Evolutionary conservation across 2,113 vertebrate species (phyloP).

Genomic region (Acrocephalus arundinaceus): DNA sequence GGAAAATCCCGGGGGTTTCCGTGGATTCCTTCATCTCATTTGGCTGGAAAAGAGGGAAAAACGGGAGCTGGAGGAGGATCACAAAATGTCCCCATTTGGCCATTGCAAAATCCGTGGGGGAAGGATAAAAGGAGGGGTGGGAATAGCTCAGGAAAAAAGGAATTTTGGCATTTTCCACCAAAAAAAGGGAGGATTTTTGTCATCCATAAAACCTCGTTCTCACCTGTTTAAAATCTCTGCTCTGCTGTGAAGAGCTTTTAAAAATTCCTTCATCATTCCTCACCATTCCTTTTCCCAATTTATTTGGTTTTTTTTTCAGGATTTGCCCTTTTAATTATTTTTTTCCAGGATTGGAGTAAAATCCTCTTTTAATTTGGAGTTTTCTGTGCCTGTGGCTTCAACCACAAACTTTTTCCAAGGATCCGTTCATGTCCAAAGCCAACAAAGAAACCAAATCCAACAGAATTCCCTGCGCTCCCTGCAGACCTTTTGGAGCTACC

Average conservation of each 20-base stretch:
- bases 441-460: neutral
- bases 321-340: neutral
- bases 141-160: neutral
- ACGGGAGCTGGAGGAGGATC: neutral
- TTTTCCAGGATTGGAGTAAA: neutral
- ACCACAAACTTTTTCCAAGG: neutral
- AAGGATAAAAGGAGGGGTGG: neutral
- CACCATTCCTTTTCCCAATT: neutral
- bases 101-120: fast-evolving
- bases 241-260: neutral
- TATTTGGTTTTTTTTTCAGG: neutral
- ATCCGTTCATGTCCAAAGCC: neutral
- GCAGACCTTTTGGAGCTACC: neutral
- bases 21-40: neutral
- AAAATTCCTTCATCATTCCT: neutral
- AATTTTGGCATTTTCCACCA: neutral
- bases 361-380: neutral
- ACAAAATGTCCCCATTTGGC: neutral
- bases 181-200: neutral
- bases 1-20: neutral
- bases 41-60: neutral
- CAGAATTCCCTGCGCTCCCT: neutral
- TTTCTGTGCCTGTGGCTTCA: neutral
- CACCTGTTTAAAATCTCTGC: neutral
- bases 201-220: neutral